Conservation (phyloP, 2,888 invertebrate species). For the Pyrocoelia pectoralis region DNA sequence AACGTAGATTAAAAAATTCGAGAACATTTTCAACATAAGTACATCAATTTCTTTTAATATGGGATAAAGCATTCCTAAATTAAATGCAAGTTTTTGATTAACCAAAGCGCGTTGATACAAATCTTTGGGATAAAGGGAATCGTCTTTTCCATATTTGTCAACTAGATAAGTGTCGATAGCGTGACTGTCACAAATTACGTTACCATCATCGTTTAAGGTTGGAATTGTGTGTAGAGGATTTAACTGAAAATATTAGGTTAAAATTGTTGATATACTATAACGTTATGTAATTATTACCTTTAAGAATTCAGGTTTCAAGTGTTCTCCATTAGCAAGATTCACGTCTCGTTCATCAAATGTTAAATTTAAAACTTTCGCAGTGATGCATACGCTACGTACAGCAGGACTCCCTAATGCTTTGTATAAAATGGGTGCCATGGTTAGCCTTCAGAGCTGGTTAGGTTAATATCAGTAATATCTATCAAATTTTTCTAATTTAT, state of each 20-base stretch:
- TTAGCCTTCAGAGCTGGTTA: no score
- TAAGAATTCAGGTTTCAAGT: slow-evolving; percentile 58
- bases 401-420: neutral
- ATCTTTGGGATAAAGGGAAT: slow-evolving; percentile 64
- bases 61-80: slow-evolving; percentile 51
- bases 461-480: no score
- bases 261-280: no score
- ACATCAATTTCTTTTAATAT: slow-evolving; percentile 9
- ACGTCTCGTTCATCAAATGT: neutral
- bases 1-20: neutral
- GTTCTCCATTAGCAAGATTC: slow-evolving; percentile 26
- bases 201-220: slow-evolving; percentile 61
- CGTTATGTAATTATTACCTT: no score
- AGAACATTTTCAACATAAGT: neutral
- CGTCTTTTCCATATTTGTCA: slow-evolving; percentile 60
- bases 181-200: slow-evolving; percentile 68
- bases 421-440: neutral
- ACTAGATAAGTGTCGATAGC: slow-evolving; percentile 69
- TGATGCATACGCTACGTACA: neutral
- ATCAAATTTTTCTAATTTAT: no score
- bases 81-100: slow-evolving; percentile 63
- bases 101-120: slow-evolving; percentile 60
- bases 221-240: slow-evolving; percentile 72
- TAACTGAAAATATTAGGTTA: slow-evolving; percentile 61
- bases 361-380: neutral